Conservation (phyloP, 2,888 invertebrate genomes). For the Tetheella fluctuosa region DNA sequence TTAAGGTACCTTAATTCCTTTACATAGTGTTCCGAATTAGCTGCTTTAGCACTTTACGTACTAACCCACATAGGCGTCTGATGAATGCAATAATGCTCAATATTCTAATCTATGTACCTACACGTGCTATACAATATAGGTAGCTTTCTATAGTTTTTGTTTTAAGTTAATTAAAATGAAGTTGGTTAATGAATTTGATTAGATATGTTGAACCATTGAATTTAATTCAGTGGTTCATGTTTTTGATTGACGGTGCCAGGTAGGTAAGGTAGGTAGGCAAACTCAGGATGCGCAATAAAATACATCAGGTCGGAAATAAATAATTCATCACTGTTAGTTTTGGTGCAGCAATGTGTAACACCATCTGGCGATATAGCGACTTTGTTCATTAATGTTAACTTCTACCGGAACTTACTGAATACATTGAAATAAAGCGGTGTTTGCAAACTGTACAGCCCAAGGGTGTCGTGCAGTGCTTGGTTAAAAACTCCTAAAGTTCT, state of each 20-base stretch:
- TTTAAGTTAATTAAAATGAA: too few species aligned
- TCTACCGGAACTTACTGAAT: constrained; percentile 27
- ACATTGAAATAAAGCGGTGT: constrained; percentile 21
- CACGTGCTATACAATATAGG: too few species aligned
- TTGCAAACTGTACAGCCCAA: constrained; percentile 24
- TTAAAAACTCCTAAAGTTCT: neutral
- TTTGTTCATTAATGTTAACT: constrained; percentile 24
- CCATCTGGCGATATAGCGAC: constrained; percentile 38
- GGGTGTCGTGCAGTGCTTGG: constrained; percentile 5
- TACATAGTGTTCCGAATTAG: constrained; percentile 25
- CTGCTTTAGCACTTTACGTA: constrained; percentile 21
- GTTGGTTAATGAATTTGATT: too few species aligned
- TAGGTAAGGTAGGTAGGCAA: constrained; percentile 15
- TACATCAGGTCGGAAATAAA: constrained; percentile 36
- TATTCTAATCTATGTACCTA: too few species aligned
- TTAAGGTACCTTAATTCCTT: constrained; percentile 48
- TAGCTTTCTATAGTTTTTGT: too few species aligned
- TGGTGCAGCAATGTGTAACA: constrained; percentile 30
- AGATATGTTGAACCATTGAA: too few species aligned
- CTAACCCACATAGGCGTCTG: neutral
- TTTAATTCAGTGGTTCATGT: too few species aligned
- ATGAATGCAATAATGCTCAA: neutral
- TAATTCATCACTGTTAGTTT: constrained; percentile 32
- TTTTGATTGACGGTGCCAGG: neutral
- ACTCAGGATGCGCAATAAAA: constrained; percentile 19